Evolutionary conservation across 2,113 vertebrate genomes (phyloP).

Genomic region (Probosciger aterrimus): DNA sequence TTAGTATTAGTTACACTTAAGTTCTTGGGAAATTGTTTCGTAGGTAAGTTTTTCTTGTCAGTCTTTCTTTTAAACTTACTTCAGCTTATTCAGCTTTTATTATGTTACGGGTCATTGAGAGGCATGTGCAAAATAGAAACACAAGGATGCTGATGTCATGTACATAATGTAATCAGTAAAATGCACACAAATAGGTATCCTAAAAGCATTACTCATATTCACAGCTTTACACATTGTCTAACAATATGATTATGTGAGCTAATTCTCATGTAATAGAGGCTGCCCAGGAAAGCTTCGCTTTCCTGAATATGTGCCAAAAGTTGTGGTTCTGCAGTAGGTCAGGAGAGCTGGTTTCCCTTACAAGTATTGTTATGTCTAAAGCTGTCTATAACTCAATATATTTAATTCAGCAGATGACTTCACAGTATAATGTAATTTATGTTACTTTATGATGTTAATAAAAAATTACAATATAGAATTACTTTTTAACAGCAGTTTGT

Average conservation of each 20-base stretch:
- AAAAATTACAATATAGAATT: background rate
- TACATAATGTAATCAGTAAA: background rate
- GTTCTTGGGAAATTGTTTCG: background rate
- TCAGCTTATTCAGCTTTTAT: background rate
- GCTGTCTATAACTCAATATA: background rate
- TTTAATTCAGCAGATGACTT: background rate
- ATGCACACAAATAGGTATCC: background rate
- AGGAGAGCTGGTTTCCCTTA: background rate
- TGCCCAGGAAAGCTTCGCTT: background rate
- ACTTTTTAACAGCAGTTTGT: background rate
- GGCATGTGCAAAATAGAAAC: rapidly evolving
- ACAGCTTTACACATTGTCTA: background rate
- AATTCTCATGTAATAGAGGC: background rate
- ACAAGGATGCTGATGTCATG: background rate
- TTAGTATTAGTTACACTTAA: background rate
- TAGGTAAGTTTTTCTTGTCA: background rate
- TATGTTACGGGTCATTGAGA: background rate
- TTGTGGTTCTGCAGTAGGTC: background rate
- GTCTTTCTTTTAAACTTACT: background rate
- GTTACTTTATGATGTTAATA: background rate
- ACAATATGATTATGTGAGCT: background rate
- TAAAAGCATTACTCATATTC: background rate
- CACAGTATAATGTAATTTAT: background rate
- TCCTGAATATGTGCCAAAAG: background rate
- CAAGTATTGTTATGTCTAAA: background rate